Evolutionary conservation across 2,113 vertebrate genomes (phyloP).

Genomic region (Aegotheles bennettii): DNA sequence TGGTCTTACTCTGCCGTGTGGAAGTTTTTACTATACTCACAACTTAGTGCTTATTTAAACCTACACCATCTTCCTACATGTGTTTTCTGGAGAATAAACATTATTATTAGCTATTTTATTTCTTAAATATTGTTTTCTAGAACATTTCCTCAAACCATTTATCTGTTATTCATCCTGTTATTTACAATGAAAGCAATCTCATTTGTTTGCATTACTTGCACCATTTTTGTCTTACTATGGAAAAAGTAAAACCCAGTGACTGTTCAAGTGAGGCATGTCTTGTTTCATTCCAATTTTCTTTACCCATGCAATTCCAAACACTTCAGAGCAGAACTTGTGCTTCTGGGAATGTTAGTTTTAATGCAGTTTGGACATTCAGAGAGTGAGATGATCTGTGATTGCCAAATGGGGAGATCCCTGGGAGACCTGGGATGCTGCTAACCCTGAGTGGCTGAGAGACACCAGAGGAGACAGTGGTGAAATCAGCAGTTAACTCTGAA

Average conservation of each 20-base stretch:
- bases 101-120: background rate
- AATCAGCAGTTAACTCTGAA: background rate
- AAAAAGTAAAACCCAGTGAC: background rate
- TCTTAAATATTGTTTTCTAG: background rate
- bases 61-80: accelerated
- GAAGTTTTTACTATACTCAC: accelerated
- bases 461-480: background rate
- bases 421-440: background rate
- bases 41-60: background rate
- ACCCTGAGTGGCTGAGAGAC: background rate
- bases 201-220: background rate
- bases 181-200: background rate
- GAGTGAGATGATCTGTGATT: too few species aligned
- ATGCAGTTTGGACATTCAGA: too few species aligned
- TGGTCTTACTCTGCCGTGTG: accelerated
- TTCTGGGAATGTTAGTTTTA: background rate
- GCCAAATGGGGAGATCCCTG: background rate
- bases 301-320: background rate
- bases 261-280: background rate
- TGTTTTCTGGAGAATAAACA: background rate
- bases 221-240: background rate
- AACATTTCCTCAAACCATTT: background rate
- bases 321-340: background rate
- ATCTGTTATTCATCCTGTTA: background rate
- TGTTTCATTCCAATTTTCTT: background rate